A percentile compares a stretch with the other conserved stretches of the same genome.
Conservation (phyloP, 2,797 vertebrate species). For the Rhynchotus rufescens region DNA sequence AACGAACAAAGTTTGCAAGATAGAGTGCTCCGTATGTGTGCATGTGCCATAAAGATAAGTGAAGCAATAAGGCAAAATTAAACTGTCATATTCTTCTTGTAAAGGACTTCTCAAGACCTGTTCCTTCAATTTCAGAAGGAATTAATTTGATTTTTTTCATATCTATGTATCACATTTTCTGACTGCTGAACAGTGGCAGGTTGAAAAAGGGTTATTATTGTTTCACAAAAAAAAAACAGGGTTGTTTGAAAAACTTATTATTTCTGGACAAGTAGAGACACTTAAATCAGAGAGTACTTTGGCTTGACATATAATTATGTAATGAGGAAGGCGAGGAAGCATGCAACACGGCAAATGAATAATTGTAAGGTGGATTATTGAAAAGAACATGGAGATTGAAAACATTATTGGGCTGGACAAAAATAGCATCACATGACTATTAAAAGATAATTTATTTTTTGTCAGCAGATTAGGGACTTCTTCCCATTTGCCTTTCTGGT, state of each 20-base stretch:
- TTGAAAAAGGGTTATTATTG: not conserved
- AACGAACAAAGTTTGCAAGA: not conserved
- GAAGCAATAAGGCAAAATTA: not conserved
- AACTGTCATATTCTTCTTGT: not conserved
- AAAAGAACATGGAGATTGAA: not conserved
- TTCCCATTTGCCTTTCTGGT: rapidly evolving
- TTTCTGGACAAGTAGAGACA: constrained; percentile 28
- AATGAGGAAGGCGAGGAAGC: constrained; percentile 21
- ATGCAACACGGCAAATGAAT: not conserved
- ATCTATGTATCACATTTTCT: not conserved
- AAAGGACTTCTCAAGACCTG: not conserved
- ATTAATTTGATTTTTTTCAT: constrained; percentile 9
- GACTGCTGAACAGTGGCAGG: not conserved
- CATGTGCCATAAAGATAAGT: not conserved
- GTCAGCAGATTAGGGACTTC: constrained; percentile 6
- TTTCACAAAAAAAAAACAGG: not conserved
- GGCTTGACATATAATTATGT: constrained; percentile 35
- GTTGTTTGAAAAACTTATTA: not conserved
- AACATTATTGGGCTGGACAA: not conserved
- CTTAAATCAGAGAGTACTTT: not conserved
- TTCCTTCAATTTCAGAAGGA: not conserved
- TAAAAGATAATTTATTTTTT: constrained; percentile 15
- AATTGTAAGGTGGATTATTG: constrained; percentile 18
- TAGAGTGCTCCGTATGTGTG: not conserved
- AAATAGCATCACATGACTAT: not conserved